These are phyloP conservation scores for Seriola rivoliana DNA, from an alignment of 2,113 vertebrate genomes.

Conservation along the genomic window DNA sequence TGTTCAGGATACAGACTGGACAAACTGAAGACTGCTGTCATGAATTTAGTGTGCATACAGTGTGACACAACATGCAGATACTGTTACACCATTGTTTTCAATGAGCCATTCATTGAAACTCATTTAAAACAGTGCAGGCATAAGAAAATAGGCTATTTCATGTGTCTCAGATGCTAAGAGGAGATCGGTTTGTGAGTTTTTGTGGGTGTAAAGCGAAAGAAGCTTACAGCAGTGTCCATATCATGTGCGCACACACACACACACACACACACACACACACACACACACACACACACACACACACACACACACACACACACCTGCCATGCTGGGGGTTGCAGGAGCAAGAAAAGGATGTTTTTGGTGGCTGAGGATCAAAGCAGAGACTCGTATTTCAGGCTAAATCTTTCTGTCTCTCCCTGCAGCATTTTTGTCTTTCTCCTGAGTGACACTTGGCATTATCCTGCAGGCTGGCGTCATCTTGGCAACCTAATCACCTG, in stretches of 20 bases:
- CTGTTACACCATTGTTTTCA: neutral
- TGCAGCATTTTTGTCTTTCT: conserved; percentile 9
- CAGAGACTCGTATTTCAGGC: neutral
- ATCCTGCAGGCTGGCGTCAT: conserved; percentile 5
- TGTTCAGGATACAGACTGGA: neutral
- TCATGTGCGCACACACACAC: neutral
- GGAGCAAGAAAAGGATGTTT: neutral
- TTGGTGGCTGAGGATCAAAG: conserved; percentile 1
- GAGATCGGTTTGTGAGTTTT: neutral
- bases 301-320: neutral
- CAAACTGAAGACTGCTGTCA: neutral
- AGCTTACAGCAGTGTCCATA: neutral
- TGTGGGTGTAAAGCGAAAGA: neutral
- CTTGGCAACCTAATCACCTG: conserved; percentile 48
- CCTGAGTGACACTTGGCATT: conserved; percentile 29
- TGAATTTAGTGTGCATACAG: neutral
- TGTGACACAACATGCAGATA: neutral
- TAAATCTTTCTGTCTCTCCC: neutral
- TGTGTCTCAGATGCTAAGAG: neutral
- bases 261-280: conserved; percentile 4
- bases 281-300: neutral
- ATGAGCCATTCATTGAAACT: neutral
- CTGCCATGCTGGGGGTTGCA: neutral
- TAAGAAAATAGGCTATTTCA: neutral
- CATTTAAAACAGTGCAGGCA: too few relatives aligned